These are phyloP conservation scores for Arctia plantaginis DNA, from an alignment of 2,888 invertebrate species.

Conservation along the genomic window DNA sequence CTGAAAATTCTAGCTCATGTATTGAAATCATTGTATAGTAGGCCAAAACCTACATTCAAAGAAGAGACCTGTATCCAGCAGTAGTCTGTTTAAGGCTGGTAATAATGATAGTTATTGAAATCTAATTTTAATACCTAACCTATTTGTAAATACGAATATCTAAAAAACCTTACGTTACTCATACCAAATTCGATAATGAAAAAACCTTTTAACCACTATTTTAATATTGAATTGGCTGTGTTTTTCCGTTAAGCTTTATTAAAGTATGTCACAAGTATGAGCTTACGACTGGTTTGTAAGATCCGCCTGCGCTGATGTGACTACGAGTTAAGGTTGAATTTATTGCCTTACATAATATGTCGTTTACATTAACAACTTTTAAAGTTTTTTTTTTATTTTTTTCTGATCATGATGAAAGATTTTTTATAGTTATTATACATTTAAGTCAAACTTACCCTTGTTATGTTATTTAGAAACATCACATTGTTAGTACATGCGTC, in stretches of 20 bases:
- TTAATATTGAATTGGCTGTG: conserved; percentile 24
- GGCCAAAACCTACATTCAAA: too few species aligned
- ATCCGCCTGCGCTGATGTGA: conserved; percentile 61
- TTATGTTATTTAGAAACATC: too few species aligned
- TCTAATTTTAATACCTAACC: background rate
- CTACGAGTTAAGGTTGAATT: conserved; percentile 61
- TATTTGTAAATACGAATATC: too few species aligned
- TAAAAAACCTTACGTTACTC: background rate
- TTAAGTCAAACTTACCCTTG: too few species aligned
- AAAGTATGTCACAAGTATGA: conserved; percentile 71
- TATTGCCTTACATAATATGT: conserved; percentile 58
- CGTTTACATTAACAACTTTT: conserved; percentile 32
- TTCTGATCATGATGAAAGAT: too few species aligned
- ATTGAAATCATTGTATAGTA: too few species aligned
- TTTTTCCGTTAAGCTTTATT: conserved; percentile 65
- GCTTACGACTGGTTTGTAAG: conserved; percentile 70
- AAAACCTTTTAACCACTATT: background rate
- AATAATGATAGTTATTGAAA: too few species aligned
- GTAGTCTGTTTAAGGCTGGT: too few species aligned
- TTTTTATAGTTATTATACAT: too few species aligned
- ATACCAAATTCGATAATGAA: background rate
- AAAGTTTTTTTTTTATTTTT: conserved; percentile 11
- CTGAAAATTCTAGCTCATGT: background rate
- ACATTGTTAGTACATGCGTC: too few species aligned
- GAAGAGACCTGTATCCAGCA: too few species aligned